Evolutionary conservation across 2,113 vertebrate genomes (phyloP), one percentile per base, ranked within the genome.

Genomic region (Aspiorhynchus laticeps): DNA sequence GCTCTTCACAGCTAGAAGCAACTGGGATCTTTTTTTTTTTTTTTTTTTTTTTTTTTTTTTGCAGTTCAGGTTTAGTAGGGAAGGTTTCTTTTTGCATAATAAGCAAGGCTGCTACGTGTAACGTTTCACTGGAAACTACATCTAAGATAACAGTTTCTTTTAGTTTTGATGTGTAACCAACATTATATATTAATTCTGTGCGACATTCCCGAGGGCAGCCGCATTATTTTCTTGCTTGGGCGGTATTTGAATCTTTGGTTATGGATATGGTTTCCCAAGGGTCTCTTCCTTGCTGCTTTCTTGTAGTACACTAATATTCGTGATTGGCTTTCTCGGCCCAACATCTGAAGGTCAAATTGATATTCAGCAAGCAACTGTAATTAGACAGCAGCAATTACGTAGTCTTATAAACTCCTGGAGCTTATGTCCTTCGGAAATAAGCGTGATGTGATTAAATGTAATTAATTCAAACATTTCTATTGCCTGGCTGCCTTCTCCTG

Each of bases 261-360:
- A 94, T 93, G 93, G 91, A 92, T 92, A 90, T 91, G 93, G 86
- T 94, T 94, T 95, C 96, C 96, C 95, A 93, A 92, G 96, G 95
- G 95, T 95, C 95, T 94, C 94, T 93, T 96, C 95, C 95, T 96
- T 93, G 91, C 93, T 89, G 91, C 90, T 95, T 91, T 94, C 94
- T 95, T 93, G 93, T 94, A 94, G 92, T 95, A 93, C 94, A 94
- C 94, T 97, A 95, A 95, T 96, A 96, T 95, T 92, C 94, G 92
- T 97, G 95, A 96, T 96, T 97, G 96, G 95, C 95, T 94, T 94
- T 94, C 93, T 96, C 94, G 94, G 94, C 93, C 95, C 94, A 96
- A 95, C 94, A 95, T 95, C 95, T 96, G 96, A 96, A 98, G 95
- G 96, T 96, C 95, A 97, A 97, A 97, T 95, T 96, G 92, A 96